Conservation (phyloP, 2,113 vertebrate genomes). For the Neopipo cinnamomea region DNA sequence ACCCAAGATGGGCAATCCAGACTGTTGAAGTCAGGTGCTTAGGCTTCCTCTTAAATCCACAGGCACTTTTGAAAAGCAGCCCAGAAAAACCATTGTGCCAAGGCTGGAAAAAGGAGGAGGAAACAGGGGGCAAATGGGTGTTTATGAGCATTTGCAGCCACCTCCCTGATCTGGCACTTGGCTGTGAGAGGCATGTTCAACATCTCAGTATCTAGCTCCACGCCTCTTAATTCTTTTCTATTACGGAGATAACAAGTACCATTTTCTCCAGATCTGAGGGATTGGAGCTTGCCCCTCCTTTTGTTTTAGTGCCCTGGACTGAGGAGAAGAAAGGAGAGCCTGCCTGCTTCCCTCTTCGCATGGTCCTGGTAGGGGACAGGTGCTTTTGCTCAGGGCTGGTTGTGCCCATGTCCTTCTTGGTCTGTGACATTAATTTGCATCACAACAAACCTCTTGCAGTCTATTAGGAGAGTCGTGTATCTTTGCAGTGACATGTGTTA, state of each 20-base stretch:
- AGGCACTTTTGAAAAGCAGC: slow-evolving; percentile 7
- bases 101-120: not conserved
- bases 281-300: not conserved
- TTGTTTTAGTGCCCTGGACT: not conserved
- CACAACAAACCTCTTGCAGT: not conserved
- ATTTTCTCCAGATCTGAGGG: not conserved
- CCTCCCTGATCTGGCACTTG: not conserved
- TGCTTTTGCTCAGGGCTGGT: not conserved
- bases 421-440: not conserved
- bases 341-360: not conserved
- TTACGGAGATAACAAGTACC: not conserved
- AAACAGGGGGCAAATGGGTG: not conserved
- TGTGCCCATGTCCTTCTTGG: not conserved
- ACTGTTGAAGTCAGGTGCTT: slow-evolving; percentile 36
- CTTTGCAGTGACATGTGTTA: not conserved
- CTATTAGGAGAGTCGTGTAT: not conserved
- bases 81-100: not conserved
- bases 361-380: not conserved
- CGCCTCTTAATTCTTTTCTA: not conserved
- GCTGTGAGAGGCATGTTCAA: not conserved
- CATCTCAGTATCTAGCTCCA: not conserved
- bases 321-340: not conserved
- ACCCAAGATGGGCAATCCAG: not conserved
- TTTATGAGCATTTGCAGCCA: slow-evolving; percentile 1
- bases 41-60: slow-evolving; percentile 8